These are phyloP conservation scores for Istiophorus platypterus DNA, from an alignment of 2,113 vertebrate species.

Conservation along the genomic window DNA sequence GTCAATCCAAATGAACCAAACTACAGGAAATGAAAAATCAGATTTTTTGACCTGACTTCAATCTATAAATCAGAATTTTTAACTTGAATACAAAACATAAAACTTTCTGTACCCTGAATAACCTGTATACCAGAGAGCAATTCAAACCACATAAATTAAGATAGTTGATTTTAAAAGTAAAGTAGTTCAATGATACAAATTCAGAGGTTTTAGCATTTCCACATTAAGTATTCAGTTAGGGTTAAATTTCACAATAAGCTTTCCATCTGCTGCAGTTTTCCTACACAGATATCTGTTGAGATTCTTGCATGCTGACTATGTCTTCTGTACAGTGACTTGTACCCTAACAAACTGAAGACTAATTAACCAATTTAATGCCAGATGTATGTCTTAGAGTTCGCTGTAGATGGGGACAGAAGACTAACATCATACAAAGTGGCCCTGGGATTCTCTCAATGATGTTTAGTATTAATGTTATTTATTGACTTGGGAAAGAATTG, in stretches of 20 bases:
- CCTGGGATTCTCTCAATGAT: conserved; percentile 18
- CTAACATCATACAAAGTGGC: not conserved
- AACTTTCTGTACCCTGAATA: not conserved
- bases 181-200: not conserved
- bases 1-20: too few relatives aligned
- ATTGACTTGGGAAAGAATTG: conserved; percentile 46
- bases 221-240: not conserved
- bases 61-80: not conserved
- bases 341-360: not conserved
- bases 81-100: not conserved
- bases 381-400: not conserved
- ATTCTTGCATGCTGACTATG: conserved; percentile 40
- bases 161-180: not conserved
- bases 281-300: not conserved
- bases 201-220: not conserved
- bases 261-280: not conserved
- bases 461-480: conserved; percentile 72
- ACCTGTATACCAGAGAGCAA: not conserved
- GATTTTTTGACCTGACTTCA: not conserved
- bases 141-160: too few relatives aligned
- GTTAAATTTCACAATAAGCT: not conserved
- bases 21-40: too few relatives aligned
- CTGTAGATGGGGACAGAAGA: not conserved
- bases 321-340: conserved; percentile 13
- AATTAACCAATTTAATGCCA: conserved; percentile 20